Conservation (phyloP, 37 sponge, comb jelly and placozoan species). For the Agelas oroides region DNA sequence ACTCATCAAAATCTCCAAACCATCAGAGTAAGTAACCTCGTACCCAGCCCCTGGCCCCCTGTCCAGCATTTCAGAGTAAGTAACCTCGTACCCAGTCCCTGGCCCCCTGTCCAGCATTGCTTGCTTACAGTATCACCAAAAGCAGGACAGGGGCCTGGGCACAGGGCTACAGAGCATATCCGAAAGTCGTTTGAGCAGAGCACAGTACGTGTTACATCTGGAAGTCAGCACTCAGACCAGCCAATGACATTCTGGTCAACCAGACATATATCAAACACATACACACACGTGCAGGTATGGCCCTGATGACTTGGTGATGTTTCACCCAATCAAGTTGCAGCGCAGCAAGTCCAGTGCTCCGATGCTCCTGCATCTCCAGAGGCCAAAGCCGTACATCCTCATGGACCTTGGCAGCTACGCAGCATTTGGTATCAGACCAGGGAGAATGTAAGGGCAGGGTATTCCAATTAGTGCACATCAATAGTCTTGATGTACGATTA, state of each 20-base stretch:
- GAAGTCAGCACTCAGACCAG: no score
- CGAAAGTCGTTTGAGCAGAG: no score
- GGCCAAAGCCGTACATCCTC: conserved; percentile 49
- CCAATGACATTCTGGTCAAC: not conserved
- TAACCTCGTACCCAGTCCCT: no score
- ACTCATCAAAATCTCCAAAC: conserved; percentile 3
- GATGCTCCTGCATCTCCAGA: conserved; percentile 42
- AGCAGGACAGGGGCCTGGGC: no score
- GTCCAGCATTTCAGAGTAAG: not conserved
- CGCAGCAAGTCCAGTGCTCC: conserved; percentile 17
- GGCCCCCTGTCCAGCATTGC: not conserved
- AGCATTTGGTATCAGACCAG: conserved; percentile 22
- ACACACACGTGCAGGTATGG: conserved; percentile 31
- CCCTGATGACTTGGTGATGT: conserved; percentile 46
- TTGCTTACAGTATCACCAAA: no score
- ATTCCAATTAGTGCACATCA: no score
- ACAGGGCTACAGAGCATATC: no score
- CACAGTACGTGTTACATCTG: no score
- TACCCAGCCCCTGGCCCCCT: no score
- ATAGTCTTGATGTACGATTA: no score
- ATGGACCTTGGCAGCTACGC: conserved; percentile 27
- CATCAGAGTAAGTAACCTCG: not conserved
- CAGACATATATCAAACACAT: no score
- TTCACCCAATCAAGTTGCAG: conserved; percentile 16
- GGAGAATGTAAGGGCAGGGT: not conserved